Percentiles rank a stretch among this genome's conserved stretches.
These are phyloP conservation scores for Heterocephalus glaber DNA, from an alignment of 2,113 vertebrate genomes.

Conservation along the genomic window DNA sequence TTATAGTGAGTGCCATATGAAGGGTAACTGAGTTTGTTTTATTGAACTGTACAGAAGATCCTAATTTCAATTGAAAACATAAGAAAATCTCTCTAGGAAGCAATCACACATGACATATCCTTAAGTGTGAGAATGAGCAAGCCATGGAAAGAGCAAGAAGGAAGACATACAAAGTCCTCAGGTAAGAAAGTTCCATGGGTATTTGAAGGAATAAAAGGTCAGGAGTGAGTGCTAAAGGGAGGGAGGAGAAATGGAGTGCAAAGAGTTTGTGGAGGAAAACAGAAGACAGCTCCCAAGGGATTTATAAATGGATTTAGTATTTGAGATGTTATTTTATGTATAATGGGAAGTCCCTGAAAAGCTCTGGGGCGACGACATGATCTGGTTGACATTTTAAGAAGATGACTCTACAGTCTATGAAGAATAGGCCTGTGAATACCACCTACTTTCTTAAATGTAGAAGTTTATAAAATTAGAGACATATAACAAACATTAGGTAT, in stretches of 20 bases:
- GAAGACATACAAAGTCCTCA: not conserved
- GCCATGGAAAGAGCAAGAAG: not conserved
- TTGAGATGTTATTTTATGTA: not conserved
- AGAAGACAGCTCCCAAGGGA: not conserved
- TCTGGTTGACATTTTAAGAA: constrained; percentile 22
- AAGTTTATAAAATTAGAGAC: not conserved
- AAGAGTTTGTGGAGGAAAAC: not conserved
- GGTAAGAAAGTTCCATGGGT: not conserved
- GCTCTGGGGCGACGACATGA: not conserved
- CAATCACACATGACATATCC: not conserved
- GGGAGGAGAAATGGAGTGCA: not conserved
- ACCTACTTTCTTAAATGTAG: constrained; percentile 39
- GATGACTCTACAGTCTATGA: not conserved
- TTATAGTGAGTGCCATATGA: not conserved
- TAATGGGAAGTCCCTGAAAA: not conserved
- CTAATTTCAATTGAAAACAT: not conserved
- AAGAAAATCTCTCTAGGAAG: not conserved
- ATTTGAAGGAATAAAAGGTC: not conserved
- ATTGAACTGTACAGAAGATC: not conserved
- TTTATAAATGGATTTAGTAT: not conserved
- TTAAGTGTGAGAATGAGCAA: constrained; percentile 1
- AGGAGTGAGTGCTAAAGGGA: not conserved
- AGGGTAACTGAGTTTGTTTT: not conserved
- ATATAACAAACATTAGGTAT: not conserved
- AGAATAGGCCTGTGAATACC: not conserved